Percentiles rank a stretch among this genome's conserved stretches.
These are phyloP conservation scores for Diacarnus erythraeanus DNA, from an alignment of 37 sponge, comb jelly and placozoan species.

Conservation along the genomic window DNA sequence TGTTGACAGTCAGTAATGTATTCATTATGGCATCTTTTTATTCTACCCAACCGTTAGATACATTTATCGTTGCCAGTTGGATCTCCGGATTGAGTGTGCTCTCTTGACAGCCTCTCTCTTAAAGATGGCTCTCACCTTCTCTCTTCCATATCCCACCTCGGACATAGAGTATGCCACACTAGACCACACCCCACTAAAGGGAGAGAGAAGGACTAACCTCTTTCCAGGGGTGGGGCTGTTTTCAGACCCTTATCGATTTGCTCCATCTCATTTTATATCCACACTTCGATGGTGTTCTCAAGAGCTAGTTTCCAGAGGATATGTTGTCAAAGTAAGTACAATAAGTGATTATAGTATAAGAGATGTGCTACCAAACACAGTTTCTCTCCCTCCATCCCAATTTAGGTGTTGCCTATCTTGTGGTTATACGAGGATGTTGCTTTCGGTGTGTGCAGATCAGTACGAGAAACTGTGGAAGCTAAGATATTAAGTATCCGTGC, in stretches of 20 bases:
- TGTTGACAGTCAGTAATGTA: no score
- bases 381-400: neutral
- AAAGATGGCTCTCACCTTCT: constrained; percentile 44
- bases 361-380: neutral
- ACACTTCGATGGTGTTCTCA: constrained; percentile 26
- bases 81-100: constrained; percentile 53
- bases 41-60: no score
- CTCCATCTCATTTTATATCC: constrained; percentile 25
- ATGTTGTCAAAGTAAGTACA: constrained; percentile 29
- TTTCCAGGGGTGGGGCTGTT: constrained; percentile 67
- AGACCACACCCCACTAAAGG: neutral
- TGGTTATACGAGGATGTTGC: constrained; percentile 69
- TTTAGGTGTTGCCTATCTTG: constrained; percentile 75
- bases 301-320: constrained; percentile 27
- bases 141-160: constrained; percentile 38
- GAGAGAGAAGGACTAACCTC: constrained; percentile 12
- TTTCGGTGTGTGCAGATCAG: constrained; percentile 37
- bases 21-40: no score
- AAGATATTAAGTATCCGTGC: constrained; percentile 48
- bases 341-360: neutral
- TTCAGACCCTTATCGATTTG: constrained; percentile 55
- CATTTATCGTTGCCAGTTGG: constrained; percentile 44
- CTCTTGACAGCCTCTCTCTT: constrained; percentile 57
- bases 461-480: constrained; percentile 45
- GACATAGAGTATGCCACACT: constrained; percentile 59